Evolutionary conservation across 2,113 vertebrate species (phyloP).

Genomic region (Mus spicilegus): DNA sequence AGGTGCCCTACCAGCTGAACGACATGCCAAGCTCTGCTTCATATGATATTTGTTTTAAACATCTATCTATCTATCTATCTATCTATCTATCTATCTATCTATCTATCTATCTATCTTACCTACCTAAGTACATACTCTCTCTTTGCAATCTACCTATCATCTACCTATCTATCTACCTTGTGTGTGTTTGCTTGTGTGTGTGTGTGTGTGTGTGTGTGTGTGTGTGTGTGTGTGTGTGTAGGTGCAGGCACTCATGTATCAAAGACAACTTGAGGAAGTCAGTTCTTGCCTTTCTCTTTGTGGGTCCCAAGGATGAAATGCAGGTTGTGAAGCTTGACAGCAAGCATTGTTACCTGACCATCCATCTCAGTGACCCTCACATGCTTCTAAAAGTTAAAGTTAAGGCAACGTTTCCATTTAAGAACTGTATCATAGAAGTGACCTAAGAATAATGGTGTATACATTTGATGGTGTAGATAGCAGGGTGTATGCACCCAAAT

Average conservation of each 20-base stretch:
- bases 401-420: not conserved
- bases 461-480: fast-evolving
- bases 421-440: not conserved
- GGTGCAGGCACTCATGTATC: not conserved
- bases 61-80: too few species aligned
- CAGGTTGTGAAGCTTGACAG: not conserved
- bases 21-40: too few species aligned
- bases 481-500: fast-evolving
- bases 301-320: not conserved
- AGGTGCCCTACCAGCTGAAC: too few species aligned
- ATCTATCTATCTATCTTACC: too few species aligned
- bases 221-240: not conserved
- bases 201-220: not conserved
- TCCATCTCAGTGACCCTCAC: not conserved
- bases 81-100: too few species aligned
- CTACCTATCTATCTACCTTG: not conserved
- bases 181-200: not conserved
- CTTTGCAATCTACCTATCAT: too few species aligned
- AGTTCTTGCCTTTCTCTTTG: not conserved
- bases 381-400: not conserved
- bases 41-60: not conserved
- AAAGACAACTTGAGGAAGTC: not conserved
- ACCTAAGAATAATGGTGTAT: not conserved
- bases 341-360: not conserved
- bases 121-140: too few species aligned